phyloP scores from a whole-genome alignment of 2,797 vertebrate species.

The Thripadectes ignobilis region DNA sequence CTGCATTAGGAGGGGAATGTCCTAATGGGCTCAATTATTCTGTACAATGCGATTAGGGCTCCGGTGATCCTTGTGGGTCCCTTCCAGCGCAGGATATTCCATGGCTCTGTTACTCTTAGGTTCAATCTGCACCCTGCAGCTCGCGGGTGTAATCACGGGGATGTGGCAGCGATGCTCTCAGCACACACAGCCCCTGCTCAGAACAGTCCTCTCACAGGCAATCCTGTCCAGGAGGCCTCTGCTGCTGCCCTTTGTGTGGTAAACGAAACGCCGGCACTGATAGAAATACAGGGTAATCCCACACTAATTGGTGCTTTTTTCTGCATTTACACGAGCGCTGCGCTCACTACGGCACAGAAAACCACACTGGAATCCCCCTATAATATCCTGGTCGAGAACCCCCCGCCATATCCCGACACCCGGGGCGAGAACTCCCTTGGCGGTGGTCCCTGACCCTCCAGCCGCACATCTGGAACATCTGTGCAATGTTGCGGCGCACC shows the following conservation, averaged over 20 bases:
- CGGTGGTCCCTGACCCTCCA: accelerated
- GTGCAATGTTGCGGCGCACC: accelerated
- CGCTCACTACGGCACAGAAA: accelerated
- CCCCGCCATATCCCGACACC: not conserved
- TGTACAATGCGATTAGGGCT: accelerated
- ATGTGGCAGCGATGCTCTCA: accelerated
- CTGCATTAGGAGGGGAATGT: not conserved
- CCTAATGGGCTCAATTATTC: no score
- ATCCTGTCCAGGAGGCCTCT: accelerated
- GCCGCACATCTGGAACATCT: not conserved
- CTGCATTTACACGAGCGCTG: accelerated
- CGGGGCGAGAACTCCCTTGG: not conserved
- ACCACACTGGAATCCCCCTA: accelerated
- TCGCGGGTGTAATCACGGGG: not conserved
- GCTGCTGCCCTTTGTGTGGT: accelerated
- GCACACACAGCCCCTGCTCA: not conserved
- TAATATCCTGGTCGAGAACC: not conserved
- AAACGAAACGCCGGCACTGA: accelerated
- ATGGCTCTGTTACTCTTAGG: not conserved
- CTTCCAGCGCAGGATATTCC: not conserved
- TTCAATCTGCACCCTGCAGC: not conserved
- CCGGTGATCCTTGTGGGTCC: not conserved
- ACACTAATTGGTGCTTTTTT: accelerated
- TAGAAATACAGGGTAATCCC: not conserved
- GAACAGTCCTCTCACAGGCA: not conserved